These are phyloP conservation scores for Mythimna albipuncta DNA, from an alignment of 2,888 invertebrate species.

Conservation along the genomic window DNA sequence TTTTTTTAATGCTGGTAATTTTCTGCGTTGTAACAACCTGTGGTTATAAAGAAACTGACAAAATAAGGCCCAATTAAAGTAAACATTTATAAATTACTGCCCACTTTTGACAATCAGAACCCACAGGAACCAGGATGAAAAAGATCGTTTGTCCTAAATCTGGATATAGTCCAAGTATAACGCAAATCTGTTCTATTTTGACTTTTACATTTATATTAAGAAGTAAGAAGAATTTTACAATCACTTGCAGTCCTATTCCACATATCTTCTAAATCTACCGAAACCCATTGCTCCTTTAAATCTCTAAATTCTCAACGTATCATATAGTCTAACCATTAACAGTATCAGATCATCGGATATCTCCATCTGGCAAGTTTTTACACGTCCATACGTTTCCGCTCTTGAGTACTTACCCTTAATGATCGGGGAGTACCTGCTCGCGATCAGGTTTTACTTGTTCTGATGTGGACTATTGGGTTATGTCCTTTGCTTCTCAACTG, in stretches of 20 bases:
- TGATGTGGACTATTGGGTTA: constrained; percentile 78
- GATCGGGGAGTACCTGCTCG: constrained; percentile 57
- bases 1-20: neutral
- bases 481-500: constrained; percentile 60
- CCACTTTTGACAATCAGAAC: neutral
- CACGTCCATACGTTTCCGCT: constrained; percentile 60
- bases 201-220: neutral
- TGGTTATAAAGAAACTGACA: neutral
- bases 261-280: neutral
- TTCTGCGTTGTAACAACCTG: neutral
- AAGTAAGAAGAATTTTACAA: neutral
- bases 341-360: constrained; percentile 59
- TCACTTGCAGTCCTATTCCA: too few species aligned
- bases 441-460: constrained; percentile 73
- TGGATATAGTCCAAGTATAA: neutral
- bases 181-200: too few species aligned
- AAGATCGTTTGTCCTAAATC: neutral
- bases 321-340: constrained; percentile 2
- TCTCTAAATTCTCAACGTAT: neutral
- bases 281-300: neutral
- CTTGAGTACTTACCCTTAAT: constrained; percentile 73
- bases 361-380: constrained; percentile 40
- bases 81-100: neutral
- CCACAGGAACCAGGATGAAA: neutral
- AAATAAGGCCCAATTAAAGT: neutral